Base-by-base conservation (phyloP, 2,888 invertebrate genomes). In the Chromoteleia sp. region DNA sequence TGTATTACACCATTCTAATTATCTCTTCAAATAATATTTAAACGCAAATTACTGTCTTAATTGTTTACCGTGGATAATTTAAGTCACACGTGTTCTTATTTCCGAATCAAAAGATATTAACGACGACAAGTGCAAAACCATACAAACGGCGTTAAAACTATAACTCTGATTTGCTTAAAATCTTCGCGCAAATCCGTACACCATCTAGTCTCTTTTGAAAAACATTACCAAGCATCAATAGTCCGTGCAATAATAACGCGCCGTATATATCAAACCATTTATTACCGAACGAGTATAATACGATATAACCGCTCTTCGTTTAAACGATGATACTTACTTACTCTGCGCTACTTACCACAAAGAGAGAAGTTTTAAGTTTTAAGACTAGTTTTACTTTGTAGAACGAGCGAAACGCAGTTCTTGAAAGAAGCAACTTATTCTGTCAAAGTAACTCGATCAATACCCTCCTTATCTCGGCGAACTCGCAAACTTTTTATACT, bases 311-410 rank as follows among this genome's bases (percentile, higher is more conserved):
- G 54, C 63, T 54, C 45, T 75, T 75, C 52, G 36, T 68, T 76
- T 50, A 67, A 76, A 76, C 54, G 58, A 59, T 52, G 59, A 52
- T 50, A 50, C 50, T 50, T 74, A 74, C 65, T 56, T 54, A 54
- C 63, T 65, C 19, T 43, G 48, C 33, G 61, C 56, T 36, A 86
- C 86, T 89, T 86, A 86, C 86, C 82, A 82, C 84, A 84, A 82
- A 88, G 87, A 87, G 86, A 86, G 88, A 89, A 90, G 89, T 89
- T 89, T 86, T 84, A 85, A 89, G 87, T 90, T 89, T 88, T 87
- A 86, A 90, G 88, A 88, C 89, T 88, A 89, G 87, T 89, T 90
- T 89, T 87, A 87, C 86, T 87, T 85, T 81, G 76, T 52, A 70
- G 76, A 70, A 71, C 82, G 82, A 85, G 85, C 85, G 86, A 86